A percentile compares a stretch with the other conserved stretches of the same genome.
Conservation (phyloP, 2,888 invertebrate genomes). For the Heliconius ethilla region DNA sequence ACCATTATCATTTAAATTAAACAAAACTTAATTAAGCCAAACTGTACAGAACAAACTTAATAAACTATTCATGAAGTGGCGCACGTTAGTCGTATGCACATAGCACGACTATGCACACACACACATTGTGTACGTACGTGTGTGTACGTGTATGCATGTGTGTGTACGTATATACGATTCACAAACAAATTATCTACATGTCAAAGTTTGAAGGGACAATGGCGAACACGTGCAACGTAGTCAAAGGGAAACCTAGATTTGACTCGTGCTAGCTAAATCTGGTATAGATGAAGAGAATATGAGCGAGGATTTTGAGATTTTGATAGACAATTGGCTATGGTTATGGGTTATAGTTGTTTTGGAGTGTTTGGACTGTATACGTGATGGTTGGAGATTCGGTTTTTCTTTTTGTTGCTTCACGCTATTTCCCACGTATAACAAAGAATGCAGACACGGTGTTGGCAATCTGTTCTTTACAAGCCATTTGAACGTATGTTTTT, state of each 20-base stretch:
- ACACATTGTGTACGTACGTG: no score
- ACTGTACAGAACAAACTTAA: slow-evolving; percentile 19
- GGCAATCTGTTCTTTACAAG: no score
- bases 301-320: not conserved
- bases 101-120: not conserved
- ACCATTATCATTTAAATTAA: no score
- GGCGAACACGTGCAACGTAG: slow-evolving; percentile 14
- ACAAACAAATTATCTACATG: slow-evolving; percentile 22
- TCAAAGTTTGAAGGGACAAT: slow-evolving; percentile 26
- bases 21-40: slow-evolving; percentile 20
- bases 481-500: no score
- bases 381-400: no score
- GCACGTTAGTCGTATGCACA: slow-evolving; percentile 15
- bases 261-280: not conserved
- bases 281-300: not conserved
- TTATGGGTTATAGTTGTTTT: no score
- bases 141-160: not conserved
- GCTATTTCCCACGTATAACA: not conserved
- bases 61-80: slow-evolving; percentile 22
- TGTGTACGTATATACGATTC: not conserved
- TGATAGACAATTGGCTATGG: no score
- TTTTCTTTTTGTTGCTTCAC: not conserved
- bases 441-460: not conserved
- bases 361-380: no score
- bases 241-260: not conserved